A percentile compares a stretch with the other conserved stretches of the same genome.
phyloP scores from a whole-genome alignment of 2,113 vertebrate genomes.

The Ceyx melanurus region DNA sequence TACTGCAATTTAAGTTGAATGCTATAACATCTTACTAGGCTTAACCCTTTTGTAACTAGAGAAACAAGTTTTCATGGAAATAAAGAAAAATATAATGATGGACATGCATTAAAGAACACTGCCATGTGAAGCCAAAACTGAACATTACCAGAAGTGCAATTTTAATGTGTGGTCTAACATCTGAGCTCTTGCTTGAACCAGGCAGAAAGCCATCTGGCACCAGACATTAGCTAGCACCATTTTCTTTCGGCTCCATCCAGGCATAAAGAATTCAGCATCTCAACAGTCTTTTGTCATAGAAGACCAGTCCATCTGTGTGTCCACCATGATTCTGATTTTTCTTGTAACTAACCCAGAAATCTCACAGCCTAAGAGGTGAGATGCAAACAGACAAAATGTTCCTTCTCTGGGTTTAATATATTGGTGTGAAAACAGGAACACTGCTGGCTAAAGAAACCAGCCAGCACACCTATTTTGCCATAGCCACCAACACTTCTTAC shows the following conservation, averaged over 20 bases:
- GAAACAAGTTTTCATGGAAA: neutral
- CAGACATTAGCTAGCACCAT: neutral
- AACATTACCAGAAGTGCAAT: slow-evolving; percentile 18
- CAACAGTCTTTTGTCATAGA: slow-evolving; percentile 12
- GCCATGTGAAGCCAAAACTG: neutral
- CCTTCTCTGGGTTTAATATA: neutral
- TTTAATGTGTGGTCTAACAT: neutral
- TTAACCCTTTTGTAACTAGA: neutral
- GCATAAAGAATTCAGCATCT: neutral
- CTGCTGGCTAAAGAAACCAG: neutral
- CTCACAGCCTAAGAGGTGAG: neutral
- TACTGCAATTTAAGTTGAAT: neutral
- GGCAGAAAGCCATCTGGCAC: neutral
- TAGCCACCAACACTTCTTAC: neutral
- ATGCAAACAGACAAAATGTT: neutral
- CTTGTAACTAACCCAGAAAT: neutral
- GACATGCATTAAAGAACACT: neutral
- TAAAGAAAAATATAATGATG: neutral
- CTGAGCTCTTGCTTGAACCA: neutral
- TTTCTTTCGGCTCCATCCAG: slow-evolving; percentile 26
- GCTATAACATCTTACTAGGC: neutral
- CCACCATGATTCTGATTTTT: neutral
- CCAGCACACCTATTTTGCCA: neutral
- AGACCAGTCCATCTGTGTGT: neutral
- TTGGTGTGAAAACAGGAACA: neutral